Evolutionary conservation across 2,113 vertebrate genomes (phyloP), one percentile per base, ranked within the genome.

Genomic region (Festucalex cinctus): DNA sequence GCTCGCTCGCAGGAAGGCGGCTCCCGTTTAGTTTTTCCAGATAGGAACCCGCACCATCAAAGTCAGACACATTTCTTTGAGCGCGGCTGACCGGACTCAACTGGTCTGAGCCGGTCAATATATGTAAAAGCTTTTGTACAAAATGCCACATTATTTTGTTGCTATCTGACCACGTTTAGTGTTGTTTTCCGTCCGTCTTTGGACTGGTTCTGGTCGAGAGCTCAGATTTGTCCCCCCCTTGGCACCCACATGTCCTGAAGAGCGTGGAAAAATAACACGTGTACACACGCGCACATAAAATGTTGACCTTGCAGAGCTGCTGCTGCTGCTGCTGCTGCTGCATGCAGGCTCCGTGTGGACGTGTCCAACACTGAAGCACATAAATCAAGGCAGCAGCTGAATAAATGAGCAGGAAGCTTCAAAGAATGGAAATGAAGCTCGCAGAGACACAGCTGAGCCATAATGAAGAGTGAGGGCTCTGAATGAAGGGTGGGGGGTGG

Each of bases 281-380:
- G 68, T 63, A 70, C 51, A 26, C 51, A 51, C 20, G 20, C 48
- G 20, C 59, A 69, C 65, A 70, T 32, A 2, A n/a, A 77, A 66
- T 13, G 7, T 72, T 85, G 88, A 88, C 86, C 85, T 90, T 90
- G 88, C 82, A 78, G 79, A 77, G 74, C 76, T 79, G 44, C 20
- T 8, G 22, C 22, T n/a, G n/a, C n/a, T 54, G 70, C 72, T 76
- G 74, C 76, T 79, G 44, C 20, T 54, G 70, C 72, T 76, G 63
- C 77, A 79, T 59, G 17, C 78, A 71, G 66, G 49, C 66, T 69
- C 48, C 4, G 56, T 37, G 22, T 28, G 17, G 63, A 77, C 66
- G 14, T 74, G 71, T 80, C 72, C 85, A 73, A 61, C 70, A 17
- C 65, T 70, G 80, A 74, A 75, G 58, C 73, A 64, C 69, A 70